Percentiles rank a stretch among this genome's conserved stretches.
Conservation (phyloP, 2,113 vertebrate species). For the Microtus pennsylvanicus region DNA sequence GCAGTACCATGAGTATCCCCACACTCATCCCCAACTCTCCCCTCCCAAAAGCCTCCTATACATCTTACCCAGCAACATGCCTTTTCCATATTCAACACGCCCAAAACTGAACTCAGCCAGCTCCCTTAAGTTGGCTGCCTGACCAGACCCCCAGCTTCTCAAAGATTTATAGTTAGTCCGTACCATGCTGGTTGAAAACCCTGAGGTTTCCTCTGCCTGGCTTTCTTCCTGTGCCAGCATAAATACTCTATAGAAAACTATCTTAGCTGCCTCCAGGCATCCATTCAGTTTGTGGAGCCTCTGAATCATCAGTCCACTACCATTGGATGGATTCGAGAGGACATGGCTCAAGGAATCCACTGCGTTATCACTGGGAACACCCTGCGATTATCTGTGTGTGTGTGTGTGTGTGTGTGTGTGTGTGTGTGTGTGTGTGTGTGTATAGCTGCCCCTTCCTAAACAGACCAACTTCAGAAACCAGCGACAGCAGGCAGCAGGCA, state of each 20-base stretch:
- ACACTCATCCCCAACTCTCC: neutral
- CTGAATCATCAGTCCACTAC: conserved; percentile 19
- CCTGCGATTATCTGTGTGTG: too few relatives aligned
- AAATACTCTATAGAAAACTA: neutral
- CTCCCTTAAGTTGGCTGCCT: neutral
- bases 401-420: too few relatives aligned
- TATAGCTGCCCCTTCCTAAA: neutral
- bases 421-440: neutral
- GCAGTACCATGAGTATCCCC: neutral
- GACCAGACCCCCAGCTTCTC: neutral
- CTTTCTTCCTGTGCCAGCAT: neutral
- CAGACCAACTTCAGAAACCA: neutral
- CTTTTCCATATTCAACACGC: neutral
- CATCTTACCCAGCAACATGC: neutral
- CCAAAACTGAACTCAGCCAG: neutral
- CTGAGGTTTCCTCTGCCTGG: neutral
- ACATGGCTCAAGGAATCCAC: neutral
- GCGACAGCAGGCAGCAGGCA: neutral
- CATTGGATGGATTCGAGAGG: neutral
- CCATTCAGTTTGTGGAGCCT: neutral
- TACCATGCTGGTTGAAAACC: neutral
- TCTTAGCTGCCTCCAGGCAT: neutral
- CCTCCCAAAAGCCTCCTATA: neutral
- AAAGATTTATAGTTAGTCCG: neutral
- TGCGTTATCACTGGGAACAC: neutral